Base-by-base conservation (phyloP, 2,113 vertebrate genomes). In the Phodopus roborovskii region DNA sequence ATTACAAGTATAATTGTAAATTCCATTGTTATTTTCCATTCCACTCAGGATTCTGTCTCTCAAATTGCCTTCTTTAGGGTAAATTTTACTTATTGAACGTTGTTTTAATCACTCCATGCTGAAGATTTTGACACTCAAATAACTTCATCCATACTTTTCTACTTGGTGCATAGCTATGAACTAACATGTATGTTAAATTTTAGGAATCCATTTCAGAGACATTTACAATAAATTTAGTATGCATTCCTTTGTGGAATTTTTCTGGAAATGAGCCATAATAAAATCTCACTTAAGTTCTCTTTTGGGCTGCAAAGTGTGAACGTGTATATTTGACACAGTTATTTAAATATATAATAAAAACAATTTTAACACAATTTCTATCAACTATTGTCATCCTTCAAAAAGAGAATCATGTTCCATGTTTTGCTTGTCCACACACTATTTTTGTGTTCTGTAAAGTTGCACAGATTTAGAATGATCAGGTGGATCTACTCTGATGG, bases 181-280 rank as follows among this genome's bases (percentile, higher is more conserved):
- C 20, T 5, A 74, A 83, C 9, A 45, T 5, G 33, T 58, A 20
- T 42, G 39, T 62, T 82, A 90, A 92, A 53, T 73, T 83, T 70
- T 83, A 92, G 26, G 13, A 45, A 94, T 97, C 85, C 78, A 91
- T 68, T 94, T 95, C 68, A 89, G 81, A 94, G 26, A 77, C 10
- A 24, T 79, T 90, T 93, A n/a, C 92, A 87, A 83, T 94, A 71
- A 50, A 86, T 74, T 89, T 36, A 94, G 60, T 70, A 66, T 84
- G 10, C 20, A 84, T 94, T 91, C 5, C 24, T 70, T 91, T 75
- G 50, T 66, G 64, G 91, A 91, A 83, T 79, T 74, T 92, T n/a
- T 48, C 82, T 91, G 20, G 60, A 60, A 92, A 81, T 42, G 20
- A 94, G 28, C 82, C 17, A 56, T 50, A 60, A 89, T 58, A 58